phyloP scores from a whole-genome alignment of 2,888 invertebrate genomes.

The Meloe dianella region DNA sequence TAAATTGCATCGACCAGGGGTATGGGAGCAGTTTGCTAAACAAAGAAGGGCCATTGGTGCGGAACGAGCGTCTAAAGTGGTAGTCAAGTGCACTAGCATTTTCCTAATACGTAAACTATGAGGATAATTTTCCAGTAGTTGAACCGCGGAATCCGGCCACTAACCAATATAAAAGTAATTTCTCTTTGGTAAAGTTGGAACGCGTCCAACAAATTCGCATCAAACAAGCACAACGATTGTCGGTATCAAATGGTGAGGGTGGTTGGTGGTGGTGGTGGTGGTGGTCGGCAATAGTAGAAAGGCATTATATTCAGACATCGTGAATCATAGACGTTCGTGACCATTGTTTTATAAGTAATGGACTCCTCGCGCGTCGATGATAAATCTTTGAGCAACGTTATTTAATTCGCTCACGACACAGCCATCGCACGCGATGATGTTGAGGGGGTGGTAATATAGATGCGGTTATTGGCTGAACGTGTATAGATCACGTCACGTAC shows the following conservation, averaged over 20 bases:
- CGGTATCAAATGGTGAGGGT: no score
- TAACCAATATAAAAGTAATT: slow-evolving; percentile 29
- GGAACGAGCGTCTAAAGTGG: slow-evolving; percentile 12
- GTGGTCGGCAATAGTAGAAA: slow-evolving; percentile 25
- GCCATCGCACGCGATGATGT: slow-evolving; percentile 46
- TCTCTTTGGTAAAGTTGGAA: slow-evolving; percentile 25
- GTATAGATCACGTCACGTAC: slow-evolving; percentile 35
- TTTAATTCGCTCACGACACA: slow-evolving; percentile 54
- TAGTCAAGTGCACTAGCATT: slow-evolving; percentile 11
- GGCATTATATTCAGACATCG: slow-evolving; percentile 39
- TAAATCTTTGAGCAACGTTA: slow-evolving; percentile 52
- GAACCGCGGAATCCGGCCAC: slow-evolving; percentile 15
- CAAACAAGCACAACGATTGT: slow-evolving; percentile 37
- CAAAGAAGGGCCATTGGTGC: slow-evolving; percentile 1
- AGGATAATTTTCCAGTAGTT: slow-evolving; percentile 27
- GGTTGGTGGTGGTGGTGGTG: slow-evolving; percentile 28
- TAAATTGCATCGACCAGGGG: not conserved
- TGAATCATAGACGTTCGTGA: slow-evolving; percentile 54
- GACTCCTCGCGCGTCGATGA: slow-evolving; percentile 51
- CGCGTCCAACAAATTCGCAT: slow-evolving; percentile 34
- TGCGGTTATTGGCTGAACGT: slow-evolving; percentile 39
- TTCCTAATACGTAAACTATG: slow-evolving; percentile 16
- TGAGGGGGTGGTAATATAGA: slow-evolving; percentile 42
- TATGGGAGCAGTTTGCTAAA: not conserved
- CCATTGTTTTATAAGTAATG: slow-evolving; percentile 54